Evolutionary conservation across 1,140 invertebrate species (phyloP).

Genomic region (Drosophila tropicalis): DNA sequence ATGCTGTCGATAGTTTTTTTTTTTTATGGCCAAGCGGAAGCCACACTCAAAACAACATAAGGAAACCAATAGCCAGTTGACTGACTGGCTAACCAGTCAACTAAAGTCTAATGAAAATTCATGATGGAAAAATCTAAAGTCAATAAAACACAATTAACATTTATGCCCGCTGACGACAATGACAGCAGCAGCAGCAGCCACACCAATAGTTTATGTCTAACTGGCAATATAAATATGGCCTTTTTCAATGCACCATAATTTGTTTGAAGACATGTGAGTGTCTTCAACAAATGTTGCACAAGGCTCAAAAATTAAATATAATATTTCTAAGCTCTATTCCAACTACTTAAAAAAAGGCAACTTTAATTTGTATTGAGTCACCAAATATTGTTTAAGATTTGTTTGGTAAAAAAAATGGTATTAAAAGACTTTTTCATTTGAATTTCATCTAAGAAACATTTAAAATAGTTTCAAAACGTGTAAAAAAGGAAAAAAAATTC

Average conservation of each 20-base stretch:
- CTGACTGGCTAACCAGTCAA: neutral
- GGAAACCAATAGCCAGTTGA: constrained; percentile 7
- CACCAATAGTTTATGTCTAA: constrained; percentile 7
- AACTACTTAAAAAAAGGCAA: too few species aligned
- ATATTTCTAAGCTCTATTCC: too few species aligned
- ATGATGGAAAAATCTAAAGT: constrained; percentile 24
- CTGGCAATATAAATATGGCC: constrained; percentile 4
- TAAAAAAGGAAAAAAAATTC: too few species aligned
- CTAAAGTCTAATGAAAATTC: constrained; percentile 15
- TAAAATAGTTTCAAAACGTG: too few species aligned
- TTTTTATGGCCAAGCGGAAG: constrained; percentile 24
- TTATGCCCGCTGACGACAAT: constrained; percentile 10
- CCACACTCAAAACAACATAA: constrained; percentile 14
- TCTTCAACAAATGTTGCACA: neutral
- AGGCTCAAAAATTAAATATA: too few species aligned
- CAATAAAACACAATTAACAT: constrained; percentile 25
- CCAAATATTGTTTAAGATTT: too few species aligned
- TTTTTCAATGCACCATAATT: neutral
- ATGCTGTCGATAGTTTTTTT: constrained; percentile 14
- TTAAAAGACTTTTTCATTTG: too few species aligned
- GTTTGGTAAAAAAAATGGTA: too few species aligned
- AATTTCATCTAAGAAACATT: too few species aligned
- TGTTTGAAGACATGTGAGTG: neutral
- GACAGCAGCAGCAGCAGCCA: neutral
- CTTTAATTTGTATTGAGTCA: too few species aligned